Evolutionary conservation across 2,797 vertebrate genomes (phyloP).

Genomic region (Sebastes hopkinsi): DNA sequence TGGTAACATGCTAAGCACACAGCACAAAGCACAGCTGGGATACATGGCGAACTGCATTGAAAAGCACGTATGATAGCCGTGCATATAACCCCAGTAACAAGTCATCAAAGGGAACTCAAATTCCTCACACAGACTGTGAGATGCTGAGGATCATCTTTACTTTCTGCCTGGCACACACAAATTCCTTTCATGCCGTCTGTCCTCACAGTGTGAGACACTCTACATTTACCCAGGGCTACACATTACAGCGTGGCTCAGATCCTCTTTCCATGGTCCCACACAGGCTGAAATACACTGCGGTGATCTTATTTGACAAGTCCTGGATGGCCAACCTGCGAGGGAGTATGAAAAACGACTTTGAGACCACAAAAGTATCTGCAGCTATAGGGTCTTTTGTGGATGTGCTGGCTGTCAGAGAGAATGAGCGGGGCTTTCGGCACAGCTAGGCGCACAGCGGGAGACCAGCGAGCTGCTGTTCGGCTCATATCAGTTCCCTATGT

Average conservation of each 20-base stretch:
- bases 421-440: slow-evolving; percentile 22
- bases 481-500: slow-evolving; percentile 21
- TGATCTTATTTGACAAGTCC: slow-evolving; percentile 72
- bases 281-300: slow-evolving; percentile 42
- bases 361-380: slow-evolving; percentile 33
- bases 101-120: slow-evolving; percentile 43
- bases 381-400: slow-evolving; percentile 50
- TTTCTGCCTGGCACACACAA: slow-evolving; percentile 32
- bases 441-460: slow-evolving; percentile 26
- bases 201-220: slow-evolving; percentile 49
- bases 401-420: slow-evolving; percentile 39
- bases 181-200: slow-evolving; percentile 46
- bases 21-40: not conserved
- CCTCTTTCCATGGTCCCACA: slow-evolving; percentile 46
- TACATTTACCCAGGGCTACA: slow-evolving; percentile 55
- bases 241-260: slow-evolving; percentile 55
- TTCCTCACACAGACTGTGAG: slow-evolving; percentile 17
- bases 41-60: not conserved
- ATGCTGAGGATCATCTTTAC: slow-evolving; percentile 46
- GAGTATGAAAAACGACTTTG: slow-evolving; percentile 55
- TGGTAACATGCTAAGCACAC: slow-evolving; percentile 37
- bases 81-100: slow-evolving; percentile 36
- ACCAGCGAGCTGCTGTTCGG: slow-evolving; percentile 27
- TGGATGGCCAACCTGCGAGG: slow-evolving; percentile 62
- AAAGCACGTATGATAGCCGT: not conserved